phyloP scores from a whole-genome alignment of 2,888 invertebrate genomes.

The Drosophila histrio region DNA sequence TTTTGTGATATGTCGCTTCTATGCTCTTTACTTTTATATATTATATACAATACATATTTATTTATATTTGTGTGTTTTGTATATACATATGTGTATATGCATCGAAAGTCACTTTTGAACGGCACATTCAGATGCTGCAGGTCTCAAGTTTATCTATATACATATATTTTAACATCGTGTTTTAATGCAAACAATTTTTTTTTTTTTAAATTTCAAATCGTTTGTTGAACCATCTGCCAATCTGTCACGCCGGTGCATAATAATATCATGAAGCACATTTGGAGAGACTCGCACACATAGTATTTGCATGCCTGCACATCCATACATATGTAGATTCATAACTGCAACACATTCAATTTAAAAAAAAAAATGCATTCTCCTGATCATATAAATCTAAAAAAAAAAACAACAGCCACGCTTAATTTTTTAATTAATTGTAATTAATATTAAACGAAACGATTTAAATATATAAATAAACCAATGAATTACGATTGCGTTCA shows the following conservation, averaged over 20 bases:
- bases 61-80: slow-evolving; percentile 19
- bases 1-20: slow-evolving; percentile 69
- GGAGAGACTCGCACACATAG: slow-evolving; percentile 58
- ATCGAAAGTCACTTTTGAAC: slow-evolving; percentile 7
- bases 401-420: slow-evolving; percentile 70
- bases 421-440: slow-evolving; percentile 77
- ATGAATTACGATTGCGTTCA: slow-evolving; percentile 37
- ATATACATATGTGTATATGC: slow-evolving; percentile 10
- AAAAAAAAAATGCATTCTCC: slow-evolving; percentile 59
- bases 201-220: slow-evolving; percentile 3
- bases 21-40: slow-evolving; percentile 34
- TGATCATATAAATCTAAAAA: slow-evolving; percentile 66
- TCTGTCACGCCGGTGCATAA: slow-evolving; percentile 52
- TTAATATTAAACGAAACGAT: slow-evolving; percentile 73
- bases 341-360: slow-evolving; percentile 70
- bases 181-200: neutral
- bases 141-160: slow-evolving; percentile 1
- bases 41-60: slow-evolving; percentile 39
- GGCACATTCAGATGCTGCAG: slow-evolving; percentile 12
- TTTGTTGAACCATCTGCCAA: slow-evolving; percentile 1
- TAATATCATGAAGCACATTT: slow-evolving; percentile 19
- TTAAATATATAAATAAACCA: slow-evolving; percentile 65
- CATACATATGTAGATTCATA: slow-evolving; percentile 66
- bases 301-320: slow-evolving; percentile 53
- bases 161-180: neutral